Conservation (phyloP, 2,888 invertebrate genomes). For the Stramonita haemastoma region DNA sequence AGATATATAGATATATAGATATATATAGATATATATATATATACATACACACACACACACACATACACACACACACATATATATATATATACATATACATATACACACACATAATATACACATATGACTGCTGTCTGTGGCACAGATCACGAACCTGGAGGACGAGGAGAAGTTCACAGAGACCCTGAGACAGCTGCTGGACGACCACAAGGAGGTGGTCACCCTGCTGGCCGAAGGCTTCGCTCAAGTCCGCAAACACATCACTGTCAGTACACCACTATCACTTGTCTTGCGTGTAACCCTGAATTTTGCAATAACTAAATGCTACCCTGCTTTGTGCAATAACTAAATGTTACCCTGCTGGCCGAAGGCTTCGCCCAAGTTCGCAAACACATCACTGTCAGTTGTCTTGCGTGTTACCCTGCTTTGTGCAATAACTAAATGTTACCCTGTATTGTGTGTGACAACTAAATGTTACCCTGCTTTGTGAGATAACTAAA, state of each 20-base stretch:
- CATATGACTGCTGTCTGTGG: not conserved
- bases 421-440: no score
- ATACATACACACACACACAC: slow-evolving; percentile 4
- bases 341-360: no score
- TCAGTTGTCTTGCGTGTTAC: no score
- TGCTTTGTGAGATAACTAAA: no score
- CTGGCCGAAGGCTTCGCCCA: slow-evolving; percentile 80
- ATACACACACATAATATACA: no score
- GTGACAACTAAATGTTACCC: no score
- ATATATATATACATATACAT: not conserved
- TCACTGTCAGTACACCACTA: slow-evolving; percentile 74
- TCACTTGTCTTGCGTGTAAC: no score
- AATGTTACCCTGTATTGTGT: no score
- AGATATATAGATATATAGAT: no score
- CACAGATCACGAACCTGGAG: not conserved
- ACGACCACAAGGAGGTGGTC: slow-evolving; percentile 80
- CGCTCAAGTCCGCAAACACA: slow-evolving; percentile 79
- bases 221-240: slow-evolving; percentile 80
- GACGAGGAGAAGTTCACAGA: slow-evolving; percentile 78
- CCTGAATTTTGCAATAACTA: no score
- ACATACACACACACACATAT: slow-evolving; percentile 17
- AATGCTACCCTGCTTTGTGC: no score
- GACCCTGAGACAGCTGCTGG: slow-evolving; percentile 78
- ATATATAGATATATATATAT: no score
- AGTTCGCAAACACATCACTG: slow-evolving; percentile 79